Conservation (phyloP, 2,797 vertebrate species). For the Hylomyscus alleni region DNA sequence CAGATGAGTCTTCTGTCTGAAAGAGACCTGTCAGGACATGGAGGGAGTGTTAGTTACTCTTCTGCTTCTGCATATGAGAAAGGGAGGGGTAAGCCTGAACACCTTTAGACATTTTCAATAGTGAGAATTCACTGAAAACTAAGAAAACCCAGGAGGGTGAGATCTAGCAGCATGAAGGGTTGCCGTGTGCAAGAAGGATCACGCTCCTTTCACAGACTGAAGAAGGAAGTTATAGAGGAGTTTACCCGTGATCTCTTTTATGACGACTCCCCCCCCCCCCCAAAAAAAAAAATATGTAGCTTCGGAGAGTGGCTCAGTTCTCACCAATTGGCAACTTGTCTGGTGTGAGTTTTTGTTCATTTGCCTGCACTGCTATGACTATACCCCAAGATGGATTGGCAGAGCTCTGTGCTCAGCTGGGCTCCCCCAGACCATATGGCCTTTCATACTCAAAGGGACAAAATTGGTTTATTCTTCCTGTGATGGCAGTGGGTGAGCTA, state of each 20-base stretch:
- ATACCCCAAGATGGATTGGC: not conserved
- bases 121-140: not conserved
- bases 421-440: not conserved
- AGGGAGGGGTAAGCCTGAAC: not conserved
- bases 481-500: not conserved
- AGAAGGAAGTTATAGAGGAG: not conserved
- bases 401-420: not conserved
- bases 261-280: not conserved
- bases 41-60: not conserved
- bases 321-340: not conserved
- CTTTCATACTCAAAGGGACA: not conserved
- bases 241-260: not conserved
- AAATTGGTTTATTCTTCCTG: not conserved
- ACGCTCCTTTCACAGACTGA: not conserved
- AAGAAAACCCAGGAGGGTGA: not conserved
- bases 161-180: not conserved
- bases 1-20: no score
- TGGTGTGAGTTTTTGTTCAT: not conserved
- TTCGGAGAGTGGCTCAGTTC: not conserved
- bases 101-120: not conserved
- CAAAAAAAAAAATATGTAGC: not conserved
- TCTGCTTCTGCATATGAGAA: not conserved
- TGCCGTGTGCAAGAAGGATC: not conserved
- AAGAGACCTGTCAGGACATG: not conserved
- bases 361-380: not conserved